Conservation (phyloP, 1,140 invertebrate species). For the Colletes gigas region DNA sequence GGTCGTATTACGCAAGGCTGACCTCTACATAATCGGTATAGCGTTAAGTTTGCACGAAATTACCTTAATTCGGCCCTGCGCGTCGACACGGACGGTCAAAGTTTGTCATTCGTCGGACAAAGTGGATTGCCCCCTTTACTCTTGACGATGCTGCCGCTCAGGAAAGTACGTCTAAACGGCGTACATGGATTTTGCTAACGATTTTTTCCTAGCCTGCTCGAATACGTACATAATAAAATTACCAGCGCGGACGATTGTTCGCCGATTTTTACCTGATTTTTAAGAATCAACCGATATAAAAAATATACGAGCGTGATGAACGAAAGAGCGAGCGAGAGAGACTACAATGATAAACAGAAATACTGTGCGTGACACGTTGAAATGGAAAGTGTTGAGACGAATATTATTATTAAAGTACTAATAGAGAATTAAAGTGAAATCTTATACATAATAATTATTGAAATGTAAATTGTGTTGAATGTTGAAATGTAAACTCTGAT, state of each 20-base stretch:
- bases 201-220: constrained; percentile 33
- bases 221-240: constrained; percentile 28
- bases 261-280: constrained; percentile 57
- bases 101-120: neutral
- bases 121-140: neutral
- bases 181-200: constrained; percentile 30
- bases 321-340: constrained; percentile 41
- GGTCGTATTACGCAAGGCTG: constrained; percentile 28
- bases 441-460: constrained; percentile 73
- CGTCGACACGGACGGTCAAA: neutral
- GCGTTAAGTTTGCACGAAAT: constrained; percentile 43
- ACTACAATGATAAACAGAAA: constrained; percentile 41
- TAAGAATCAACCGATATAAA: constrained; percentile 33
- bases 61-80: constrained; percentile 37
- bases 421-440: constrained; percentile 66
- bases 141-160: neutral
- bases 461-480: constrained; percentile 72
- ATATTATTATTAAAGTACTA: constrained; percentile 61
- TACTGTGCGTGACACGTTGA: constrained; percentile 37
- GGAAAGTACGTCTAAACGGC: neutral
- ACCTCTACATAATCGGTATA: constrained; percentile 18
- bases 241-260: neutral
- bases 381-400: constrained; percentile 47
- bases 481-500: constrained; percentile 58
- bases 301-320: constrained; percentile 31